A percentile compares a stretch with the other conserved stretches of the same genome.
Evolutionary conservation across 1,140 invertebrate species (phyloP).

Genomic region (Polypedilum vanderplanki): DNA sequence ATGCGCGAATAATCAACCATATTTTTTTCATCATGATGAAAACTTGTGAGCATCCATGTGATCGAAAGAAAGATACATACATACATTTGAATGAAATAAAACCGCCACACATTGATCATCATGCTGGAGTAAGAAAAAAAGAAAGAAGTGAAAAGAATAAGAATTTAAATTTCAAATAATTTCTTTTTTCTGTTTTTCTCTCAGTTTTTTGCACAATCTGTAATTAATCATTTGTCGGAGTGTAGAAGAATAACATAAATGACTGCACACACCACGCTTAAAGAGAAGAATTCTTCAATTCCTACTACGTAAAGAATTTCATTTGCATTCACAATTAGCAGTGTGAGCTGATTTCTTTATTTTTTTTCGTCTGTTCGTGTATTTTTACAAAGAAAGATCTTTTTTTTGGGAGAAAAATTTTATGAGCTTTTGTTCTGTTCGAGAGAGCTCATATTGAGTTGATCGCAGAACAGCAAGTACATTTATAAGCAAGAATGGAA

Average conservation of each 20-base stretch:
- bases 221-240: constrained; percentile 21
- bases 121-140: background rate
- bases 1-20: constrained; percentile 28
- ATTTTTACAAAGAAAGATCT: background rate
- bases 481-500: background rate
- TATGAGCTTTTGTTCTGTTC: constrained; percentile 5
- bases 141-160: background rate
- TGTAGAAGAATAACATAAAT: constrained; percentile 25
- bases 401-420: background rate
- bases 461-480: background rate
- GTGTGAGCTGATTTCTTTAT: constrained; percentile 14
- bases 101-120: background rate
- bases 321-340: constrained; percentile 27
- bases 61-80: background rate
- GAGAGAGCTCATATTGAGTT: background rate
- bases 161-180: constrained; percentile 20
- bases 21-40: constrained; percentile 20
- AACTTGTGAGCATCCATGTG: constrained; percentile 8
- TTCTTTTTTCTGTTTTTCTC: background rate
- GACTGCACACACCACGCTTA: constrained; percentile 6
- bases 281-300: background rate
- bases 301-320: background rate
- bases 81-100: constrained; percentile 22
- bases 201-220: constrained; percentile 15
- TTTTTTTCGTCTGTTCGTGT: background rate